Conservation (phyloP, 1,140 invertebrate species). For the Conus betulinus region DNA sequence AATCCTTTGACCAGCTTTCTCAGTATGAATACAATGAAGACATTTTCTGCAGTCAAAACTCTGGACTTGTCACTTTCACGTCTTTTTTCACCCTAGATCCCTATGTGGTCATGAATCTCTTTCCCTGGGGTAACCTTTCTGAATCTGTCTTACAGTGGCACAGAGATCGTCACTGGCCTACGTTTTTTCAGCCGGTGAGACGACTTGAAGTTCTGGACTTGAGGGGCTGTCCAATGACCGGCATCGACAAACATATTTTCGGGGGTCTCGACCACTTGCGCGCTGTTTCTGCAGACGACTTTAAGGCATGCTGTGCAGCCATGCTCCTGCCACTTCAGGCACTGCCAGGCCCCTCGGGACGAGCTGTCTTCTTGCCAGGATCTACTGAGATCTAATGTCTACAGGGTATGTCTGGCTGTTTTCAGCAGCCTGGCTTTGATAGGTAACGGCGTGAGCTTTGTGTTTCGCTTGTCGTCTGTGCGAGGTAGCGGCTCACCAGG, state of each 20-base stretch:
- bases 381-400: not conserved
- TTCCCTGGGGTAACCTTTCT: not conserved
- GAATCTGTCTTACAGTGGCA: not conserved
- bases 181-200: not conserved
- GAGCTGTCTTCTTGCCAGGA: slow-evolving; percentile 1
- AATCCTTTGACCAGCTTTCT: slow-evolving; percentile 41
- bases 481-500: not conserved
- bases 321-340: slow-evolving; percentile 24
- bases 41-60: not conserved
- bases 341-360: slow-evolving; percentile 40
- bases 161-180: not conserved
- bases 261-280: slow-evolving; percentile 33
- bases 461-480: not conserved
- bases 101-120: not conserved
- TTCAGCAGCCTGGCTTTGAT: not conserved
- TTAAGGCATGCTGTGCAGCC: slow-evolving; percentile 46
- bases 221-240: not conserved
- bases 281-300: slow-evolving; percentile 38
- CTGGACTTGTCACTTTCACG: not conserved
- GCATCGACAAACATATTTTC: slow-evolving; percentile 35
- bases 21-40: not conserved
- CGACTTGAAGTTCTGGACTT: not conserved
- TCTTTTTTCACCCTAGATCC: not conserved
- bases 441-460: not conserved
- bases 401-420: not conserved